These are phyloP conservation scores for Callimorpha dominula DNA, from an alignment of 2,888 invertebrate genomes.

Conservation along the genomic window DNA sequence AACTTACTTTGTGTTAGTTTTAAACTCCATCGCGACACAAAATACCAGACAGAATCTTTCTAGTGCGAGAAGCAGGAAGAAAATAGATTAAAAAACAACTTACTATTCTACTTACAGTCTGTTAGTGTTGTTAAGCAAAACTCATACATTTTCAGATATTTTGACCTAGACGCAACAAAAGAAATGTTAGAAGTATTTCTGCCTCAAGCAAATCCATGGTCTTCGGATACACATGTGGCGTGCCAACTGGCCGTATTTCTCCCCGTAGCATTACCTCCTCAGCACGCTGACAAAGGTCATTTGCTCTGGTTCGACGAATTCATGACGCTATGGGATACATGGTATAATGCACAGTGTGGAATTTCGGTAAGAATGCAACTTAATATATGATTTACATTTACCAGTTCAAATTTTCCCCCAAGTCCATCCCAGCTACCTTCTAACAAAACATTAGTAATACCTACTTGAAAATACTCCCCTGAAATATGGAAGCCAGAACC, in stretches of 20 bases:
- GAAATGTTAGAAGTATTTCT: constrained; percentile 95
- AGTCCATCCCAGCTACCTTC: background rate
- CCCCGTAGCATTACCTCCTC: constrained; percentile 89
- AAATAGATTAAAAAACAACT: too few relatives aligned
- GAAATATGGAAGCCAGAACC: too few relatives aligned
- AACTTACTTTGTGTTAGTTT: too few relatives aligned
- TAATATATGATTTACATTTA: too few relatives aligned
- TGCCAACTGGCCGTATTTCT: constrained; percentile 91
- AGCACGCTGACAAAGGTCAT: constrained; percentile 88
- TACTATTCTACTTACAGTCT: too few relatives aligned
- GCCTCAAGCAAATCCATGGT: constrained; percentile 93
- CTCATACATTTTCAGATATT: constrained; percentile 85
- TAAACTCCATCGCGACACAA: too few relatives aligned
- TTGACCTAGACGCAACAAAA: constrained; percentile 90
- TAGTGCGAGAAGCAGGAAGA: too few relatives aligned
- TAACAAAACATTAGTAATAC: background rate
- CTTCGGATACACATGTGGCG: constrained; percentile 84
- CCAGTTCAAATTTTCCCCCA: too few relatives aligned
- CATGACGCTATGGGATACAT: constrained; percentile 92
- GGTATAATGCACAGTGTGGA: constrained; percentile 90
- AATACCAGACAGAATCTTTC: too few relatives aligned
- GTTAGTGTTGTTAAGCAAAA: background rate
- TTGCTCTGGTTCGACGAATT: constrained; percentile 93
- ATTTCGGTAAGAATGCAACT: constrained; percentile 70
- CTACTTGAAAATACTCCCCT: too few relatives aligned